A percentile compares a stretch with the other conserved stretches of the same genome.
phyloP scores from a whole-genome alignment of 92 coral and sea anemone genomes.

The Ricordea florida region DNA sequence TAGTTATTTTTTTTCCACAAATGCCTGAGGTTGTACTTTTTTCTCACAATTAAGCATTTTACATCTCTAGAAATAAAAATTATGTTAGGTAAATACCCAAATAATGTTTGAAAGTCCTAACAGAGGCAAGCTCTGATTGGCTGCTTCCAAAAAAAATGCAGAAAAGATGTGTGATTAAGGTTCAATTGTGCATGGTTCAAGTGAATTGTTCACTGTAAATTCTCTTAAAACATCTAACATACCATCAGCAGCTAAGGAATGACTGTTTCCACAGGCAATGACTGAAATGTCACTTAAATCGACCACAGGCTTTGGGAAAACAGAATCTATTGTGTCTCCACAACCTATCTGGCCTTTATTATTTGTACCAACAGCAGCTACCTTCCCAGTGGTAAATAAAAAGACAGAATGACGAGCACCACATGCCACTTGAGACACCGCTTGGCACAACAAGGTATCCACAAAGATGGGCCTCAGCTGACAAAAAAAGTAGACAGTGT shows the following conservation, averaged over 20 bases:
- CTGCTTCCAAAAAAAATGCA: no score
- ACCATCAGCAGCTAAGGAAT: conserved; percentile 92
- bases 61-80: no score
- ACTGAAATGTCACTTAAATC: conserved; percentile 54
- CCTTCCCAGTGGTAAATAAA: conserved; percentile 74
- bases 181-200: no score
- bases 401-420: conserved; percentile 96
- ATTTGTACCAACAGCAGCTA: conserved; percentile 95
- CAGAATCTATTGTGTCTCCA: conserved; percentile 64
- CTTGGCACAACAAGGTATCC: conserved; percentile 80
- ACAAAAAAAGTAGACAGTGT: not conserved
- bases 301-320: conserved; percentile 69
- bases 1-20: no score
- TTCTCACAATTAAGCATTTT: no score
- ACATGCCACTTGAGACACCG: conserved; percentile 88
- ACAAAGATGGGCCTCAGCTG: conserved; percentile 85
- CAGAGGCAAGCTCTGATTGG: no score
- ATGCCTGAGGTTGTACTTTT: no score
- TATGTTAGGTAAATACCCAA: no score
- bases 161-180: no score
- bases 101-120: not conserved
- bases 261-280: conserved; percentile 92
- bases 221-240: conserved; percentile 30
- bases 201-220: no score
- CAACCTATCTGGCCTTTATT: conserved; percentile 92